Evolutionary conservation across 2,113 vertebrate genomes (phyloP).

Genomic region (Himantopus leucocephalus): DNA sequence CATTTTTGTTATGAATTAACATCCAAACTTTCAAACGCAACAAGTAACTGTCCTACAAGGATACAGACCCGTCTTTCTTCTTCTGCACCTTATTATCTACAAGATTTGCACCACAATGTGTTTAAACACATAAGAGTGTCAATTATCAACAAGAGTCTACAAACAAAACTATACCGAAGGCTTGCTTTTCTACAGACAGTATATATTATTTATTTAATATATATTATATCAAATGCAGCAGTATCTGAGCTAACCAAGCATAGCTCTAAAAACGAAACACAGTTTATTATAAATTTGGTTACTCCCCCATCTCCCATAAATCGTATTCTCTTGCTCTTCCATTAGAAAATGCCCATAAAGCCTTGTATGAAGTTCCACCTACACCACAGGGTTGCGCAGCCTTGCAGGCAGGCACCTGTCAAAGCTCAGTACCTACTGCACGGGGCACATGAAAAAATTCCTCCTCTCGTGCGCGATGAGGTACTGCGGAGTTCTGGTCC

Average conservation of each 20-base stretch:
- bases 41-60: background rate
- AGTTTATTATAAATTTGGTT: background rate
- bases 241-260: background rate
- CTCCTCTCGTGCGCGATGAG: background rate
- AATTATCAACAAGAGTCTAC: background rate
- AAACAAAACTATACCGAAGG: background rate
- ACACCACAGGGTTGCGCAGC: fast-evolving
- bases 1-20: background rate
- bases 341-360: background rate
- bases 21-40: background rate
- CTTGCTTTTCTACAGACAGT: background rate
- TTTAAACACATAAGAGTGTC: background rate
- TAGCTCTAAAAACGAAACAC: background rate
- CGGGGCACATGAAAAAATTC: background rate
- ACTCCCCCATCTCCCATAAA: background rate
- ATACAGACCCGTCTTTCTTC: background rate
- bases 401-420: background rate
- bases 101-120: background rate
- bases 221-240: background rate
- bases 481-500: background rate
- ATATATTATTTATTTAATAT: background rate
- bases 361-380: background rate
- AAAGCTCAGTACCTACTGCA: background rate
- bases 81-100: background rate
- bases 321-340: background rate